Evolutionary conservation across 2,888 invertebrate species (phyloP).

Genomic region (Meganola albula): DNA sequence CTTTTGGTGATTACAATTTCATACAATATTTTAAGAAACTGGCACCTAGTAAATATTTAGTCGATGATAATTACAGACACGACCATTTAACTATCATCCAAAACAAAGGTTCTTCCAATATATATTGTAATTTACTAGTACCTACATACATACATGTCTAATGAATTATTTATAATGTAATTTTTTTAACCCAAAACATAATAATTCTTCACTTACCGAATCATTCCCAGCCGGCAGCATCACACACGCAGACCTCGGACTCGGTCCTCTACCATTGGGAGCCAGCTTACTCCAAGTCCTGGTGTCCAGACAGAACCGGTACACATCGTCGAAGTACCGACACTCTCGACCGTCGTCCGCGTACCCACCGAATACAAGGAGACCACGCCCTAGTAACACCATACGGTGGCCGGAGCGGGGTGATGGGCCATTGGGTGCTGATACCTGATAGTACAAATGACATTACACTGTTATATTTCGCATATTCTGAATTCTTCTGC

Average conservation of each 20-base stretch:
- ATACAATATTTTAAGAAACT: too few relatives aligned
- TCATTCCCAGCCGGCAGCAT: conserved; percentile 78
- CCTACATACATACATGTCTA: too few relatives aligned
- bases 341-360: conserved; percentile 92
- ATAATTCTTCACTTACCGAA: conserved; percentile 41
- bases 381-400: conserved; percentile 85
- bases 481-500: too few relatives aligned
- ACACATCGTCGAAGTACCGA: conserved; percentile 92
- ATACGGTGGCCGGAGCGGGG: conserved; percentile 90
- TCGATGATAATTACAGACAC: too few relatives aligned
- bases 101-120: too few relatives aligned
- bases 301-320: conserved; percentile 87
- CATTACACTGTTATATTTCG: too few relatives aligned
- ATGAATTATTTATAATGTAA: too few relatives aligned
- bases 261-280: conserved; percentile 81
- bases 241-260: conserved; percentile 89
- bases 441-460: conserved; percentile 39
- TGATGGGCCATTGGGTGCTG: conserved; percentile 83
- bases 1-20: too few relatives aligned
- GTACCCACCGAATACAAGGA: conserved; percentile 94
- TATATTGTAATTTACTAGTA: too few relatives aligned
- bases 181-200: too few relatives aligned
- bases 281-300: conserved; percentile 87
- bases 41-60: too few relatives aligned
- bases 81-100: too few relatives aligned